Evolutionary conservation across 2,797 vertebrate genomes (phyloP).

Genomic region (Diplodus puntazzo): DNA sequence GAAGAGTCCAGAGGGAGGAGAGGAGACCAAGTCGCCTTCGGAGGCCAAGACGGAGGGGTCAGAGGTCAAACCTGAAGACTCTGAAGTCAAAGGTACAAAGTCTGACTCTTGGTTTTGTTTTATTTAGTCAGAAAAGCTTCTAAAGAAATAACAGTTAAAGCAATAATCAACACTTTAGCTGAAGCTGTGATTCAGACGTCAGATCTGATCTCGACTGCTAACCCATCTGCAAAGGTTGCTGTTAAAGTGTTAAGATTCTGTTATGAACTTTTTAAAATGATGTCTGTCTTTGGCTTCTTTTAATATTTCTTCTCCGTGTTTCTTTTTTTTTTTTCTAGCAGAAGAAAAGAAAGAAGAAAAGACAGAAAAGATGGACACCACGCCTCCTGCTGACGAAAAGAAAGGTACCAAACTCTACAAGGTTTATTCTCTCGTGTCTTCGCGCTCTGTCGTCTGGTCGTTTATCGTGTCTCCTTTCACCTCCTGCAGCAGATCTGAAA

Average conservation of each 20-base stretch:
- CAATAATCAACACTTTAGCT: too few species aligned
- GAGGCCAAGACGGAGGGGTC: conserved; percentile 74
- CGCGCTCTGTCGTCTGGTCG: neutral
- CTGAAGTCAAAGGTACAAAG: conserved; percentile 79
- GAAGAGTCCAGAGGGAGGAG: conserved; percentile 67
- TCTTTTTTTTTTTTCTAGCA: conserved; percentile 20
- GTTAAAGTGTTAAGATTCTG: neutral
- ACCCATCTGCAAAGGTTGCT: neutral
- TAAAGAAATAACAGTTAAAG: too few species aligned
- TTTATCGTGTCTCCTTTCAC: fast-evolving
- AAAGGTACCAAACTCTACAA: conserved; percentile 72
- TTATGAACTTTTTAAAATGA: neutral
- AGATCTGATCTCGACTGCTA: too few species aligned
- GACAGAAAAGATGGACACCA: conserved; percentile 84
- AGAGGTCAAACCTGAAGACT: conserved; percentile 77
- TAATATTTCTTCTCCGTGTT: neutral
- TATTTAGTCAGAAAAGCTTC: too few species aligned
- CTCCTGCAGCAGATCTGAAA: conserved; percentile 73
- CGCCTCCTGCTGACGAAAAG: conserved; percentile 88
- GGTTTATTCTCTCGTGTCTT: neutral
- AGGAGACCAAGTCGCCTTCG: conserved; percentile 65
- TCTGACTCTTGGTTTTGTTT: neutral
- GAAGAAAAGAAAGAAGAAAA: conserved; percentile 85
- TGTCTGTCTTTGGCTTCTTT: neutral
- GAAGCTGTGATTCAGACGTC: too few species aligned